Percentiles rank a stretch among this genome's conserved stretches.
Conservation (phyloP, 2,113 vertebrate species). For the Grammomys dolichurus region DNA sequence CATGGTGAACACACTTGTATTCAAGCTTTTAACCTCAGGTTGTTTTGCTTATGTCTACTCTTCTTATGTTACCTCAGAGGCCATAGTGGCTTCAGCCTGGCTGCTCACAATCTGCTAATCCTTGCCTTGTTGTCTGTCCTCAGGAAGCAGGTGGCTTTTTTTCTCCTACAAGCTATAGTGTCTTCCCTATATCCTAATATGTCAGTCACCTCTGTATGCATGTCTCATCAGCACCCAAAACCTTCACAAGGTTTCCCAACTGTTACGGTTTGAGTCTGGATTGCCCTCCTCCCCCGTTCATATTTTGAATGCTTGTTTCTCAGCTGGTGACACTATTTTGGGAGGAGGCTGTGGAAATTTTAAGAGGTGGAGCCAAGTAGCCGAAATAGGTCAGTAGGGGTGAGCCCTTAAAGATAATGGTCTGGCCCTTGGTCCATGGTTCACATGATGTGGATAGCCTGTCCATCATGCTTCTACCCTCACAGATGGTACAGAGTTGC, state of each 20-base stretch:
- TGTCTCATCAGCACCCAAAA: background rate
- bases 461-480: background rate
- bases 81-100: slow-evolving; percentile 36
- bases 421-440: background rate
- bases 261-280: background rate
- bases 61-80: slow-evolving; percentile 49
- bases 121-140: slow-evolving; percentile 59
- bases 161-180: background rate
- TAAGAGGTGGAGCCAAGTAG: background rate
- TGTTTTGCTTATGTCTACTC: slow-evolving; percentile 12
- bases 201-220: background rate
- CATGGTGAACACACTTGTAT: slow-evolving; percentile 40
- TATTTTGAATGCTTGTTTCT: background rate
- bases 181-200: background rate
- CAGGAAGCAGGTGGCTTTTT: slow-evolving; percentile 48
- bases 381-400: background rate
- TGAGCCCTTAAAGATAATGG: background rate
- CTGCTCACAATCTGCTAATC: slow-evolving; percentile 22
- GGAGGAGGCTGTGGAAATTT: background rate
- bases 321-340: slow-evolving; percentile 28
- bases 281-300: background rate
- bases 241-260: background rate
- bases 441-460: background rate
- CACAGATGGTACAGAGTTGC: background rate
- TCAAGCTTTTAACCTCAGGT: slow-evolving; percentile 51